Evolutionary conservation across 2,113 vertebrate genomes (phyloP).

Genomic region (Loxodonta africana): DNA sequence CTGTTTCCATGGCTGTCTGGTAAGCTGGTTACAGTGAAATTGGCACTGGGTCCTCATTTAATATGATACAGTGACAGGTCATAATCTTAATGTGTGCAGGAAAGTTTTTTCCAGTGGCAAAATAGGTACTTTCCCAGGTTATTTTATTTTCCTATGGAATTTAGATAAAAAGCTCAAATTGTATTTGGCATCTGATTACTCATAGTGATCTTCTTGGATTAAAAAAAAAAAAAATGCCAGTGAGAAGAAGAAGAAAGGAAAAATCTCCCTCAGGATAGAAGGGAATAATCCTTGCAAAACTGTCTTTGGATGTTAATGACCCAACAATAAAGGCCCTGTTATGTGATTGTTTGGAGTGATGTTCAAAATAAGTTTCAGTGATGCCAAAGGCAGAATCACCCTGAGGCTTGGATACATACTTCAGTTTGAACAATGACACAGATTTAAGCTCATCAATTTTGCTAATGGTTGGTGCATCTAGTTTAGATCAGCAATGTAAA

Average conservation of each 20-base stretch:
- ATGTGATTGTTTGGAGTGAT: conserved; percentile 53
- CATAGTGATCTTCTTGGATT: conserved; percentile 75
- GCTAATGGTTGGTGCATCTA: conserved; percentile 53
- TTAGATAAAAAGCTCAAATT: conserved; percentile 76
- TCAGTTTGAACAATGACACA: conserved; percentile 69
- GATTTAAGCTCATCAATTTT: conserved; percentile 60
- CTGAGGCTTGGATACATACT: conserved; percentile 31
- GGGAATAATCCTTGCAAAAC: conserved; percentile 72
- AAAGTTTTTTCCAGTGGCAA: conserved; percentile 66
- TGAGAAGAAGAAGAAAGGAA: conserved; percentile 53
- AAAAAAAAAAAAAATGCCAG: conserved; percentile 62
- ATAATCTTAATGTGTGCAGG: conserved; percentile 77
- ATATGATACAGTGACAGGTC: conserved; percentile 76
- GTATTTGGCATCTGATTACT: conserved; percentile 71
- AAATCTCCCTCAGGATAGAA: conserved; percentile 64
- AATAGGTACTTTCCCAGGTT: conserved; percentile 70
- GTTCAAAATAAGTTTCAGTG: conserved; percentile 67
- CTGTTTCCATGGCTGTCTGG: conserved; percentile 77
- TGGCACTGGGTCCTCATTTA: conserved; percentile 77
- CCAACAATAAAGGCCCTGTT: conserved; percentile 66
- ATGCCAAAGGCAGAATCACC: conserved; percentile 59
- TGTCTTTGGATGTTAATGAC: conserved; percentile 77
- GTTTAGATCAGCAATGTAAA: conserved; percentile 67
- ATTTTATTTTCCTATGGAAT: conserved; percentile 58
- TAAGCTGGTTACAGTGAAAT: conserved; percentile 80